phyloP scores from a whole-genome alignment of 2,113 vertebrate species.

The Nestor notabilis region DNA sequence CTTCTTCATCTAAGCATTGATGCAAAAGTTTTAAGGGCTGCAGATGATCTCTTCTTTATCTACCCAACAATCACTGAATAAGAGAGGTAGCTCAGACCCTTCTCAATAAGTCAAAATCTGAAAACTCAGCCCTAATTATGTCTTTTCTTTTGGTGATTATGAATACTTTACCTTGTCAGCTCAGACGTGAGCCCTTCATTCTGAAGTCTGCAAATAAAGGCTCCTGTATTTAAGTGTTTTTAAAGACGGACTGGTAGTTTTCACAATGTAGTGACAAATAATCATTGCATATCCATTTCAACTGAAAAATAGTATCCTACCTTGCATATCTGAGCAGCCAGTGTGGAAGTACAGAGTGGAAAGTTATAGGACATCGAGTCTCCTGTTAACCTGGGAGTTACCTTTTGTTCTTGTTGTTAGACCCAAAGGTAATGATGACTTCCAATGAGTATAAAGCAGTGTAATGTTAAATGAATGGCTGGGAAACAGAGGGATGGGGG shows the following conservation, averaged over 20 bases:
- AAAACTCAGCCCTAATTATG: neutral
- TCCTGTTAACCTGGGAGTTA: neutral
- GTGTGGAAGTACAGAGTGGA: neutral
- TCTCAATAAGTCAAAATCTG: neutral
- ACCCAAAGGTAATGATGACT: neutral
- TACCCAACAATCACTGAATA: neutral
- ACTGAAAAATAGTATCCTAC: neutral
- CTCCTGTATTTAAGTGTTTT: neutral
- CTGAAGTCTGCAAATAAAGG: neutral
- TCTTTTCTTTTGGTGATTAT: neutral
- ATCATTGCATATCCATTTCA: neutral
- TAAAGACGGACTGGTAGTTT: neutral
- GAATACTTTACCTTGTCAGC: neutral
- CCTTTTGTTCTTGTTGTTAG: neutral
- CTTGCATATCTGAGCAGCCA: neutral
- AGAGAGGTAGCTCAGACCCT: neutral
- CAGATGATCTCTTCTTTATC: neutral
- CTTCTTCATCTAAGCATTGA: neutral
- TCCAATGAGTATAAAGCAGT: neutral
- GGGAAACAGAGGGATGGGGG: neutral
- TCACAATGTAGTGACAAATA: neutral
- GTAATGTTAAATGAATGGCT: neutral
- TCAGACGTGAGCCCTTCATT: neutral
- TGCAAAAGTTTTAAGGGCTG: neutral
- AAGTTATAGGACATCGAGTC: neutral